Evolutionary conservation across 37 sponge, comb jelly and placozoan species (phyloP).

Genomic region (Theonella swinhoei): DNA sequence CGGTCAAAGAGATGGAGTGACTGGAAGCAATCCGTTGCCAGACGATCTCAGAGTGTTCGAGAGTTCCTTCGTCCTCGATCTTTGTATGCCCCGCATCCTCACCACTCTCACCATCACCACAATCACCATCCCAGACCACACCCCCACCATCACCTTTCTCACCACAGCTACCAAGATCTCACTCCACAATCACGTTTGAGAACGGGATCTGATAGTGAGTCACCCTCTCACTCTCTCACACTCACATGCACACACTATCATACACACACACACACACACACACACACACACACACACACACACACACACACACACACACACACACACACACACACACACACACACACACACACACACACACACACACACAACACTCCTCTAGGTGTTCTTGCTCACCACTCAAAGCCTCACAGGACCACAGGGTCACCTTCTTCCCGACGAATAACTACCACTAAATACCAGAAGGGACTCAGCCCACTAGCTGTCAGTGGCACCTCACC

Average conservation of each 20-base stretch:
- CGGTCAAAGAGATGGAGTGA: background rate
- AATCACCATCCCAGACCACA: too few species aligned
- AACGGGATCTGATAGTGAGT: background rate
- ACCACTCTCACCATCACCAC: background rate
- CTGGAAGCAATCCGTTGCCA: background rate
- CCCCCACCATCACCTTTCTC: background rate
- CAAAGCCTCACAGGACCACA: too few species aligned
- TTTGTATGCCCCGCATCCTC: background rate
- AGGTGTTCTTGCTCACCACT: too few species aligned
- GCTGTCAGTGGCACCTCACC: conserved; percentile 27
- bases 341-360: too few species aligned
- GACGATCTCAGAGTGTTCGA: background rate
- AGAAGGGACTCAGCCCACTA: conserved; percentile 26
- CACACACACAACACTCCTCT: too few species aligned
- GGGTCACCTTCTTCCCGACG: too few species aligned
- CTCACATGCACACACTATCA: background rate
- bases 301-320: background rate
- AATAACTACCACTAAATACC: background rate
- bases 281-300: background rate
- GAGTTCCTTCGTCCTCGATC: background rate
- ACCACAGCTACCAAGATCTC: background rate
- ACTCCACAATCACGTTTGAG: background rate
- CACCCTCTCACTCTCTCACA: background rate
- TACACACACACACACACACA: background rate
- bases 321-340: background rate